phyloP scores from a whole-genome alignment of 2,113 vertebrate species.

The Microcebus jonahi region DNA sequence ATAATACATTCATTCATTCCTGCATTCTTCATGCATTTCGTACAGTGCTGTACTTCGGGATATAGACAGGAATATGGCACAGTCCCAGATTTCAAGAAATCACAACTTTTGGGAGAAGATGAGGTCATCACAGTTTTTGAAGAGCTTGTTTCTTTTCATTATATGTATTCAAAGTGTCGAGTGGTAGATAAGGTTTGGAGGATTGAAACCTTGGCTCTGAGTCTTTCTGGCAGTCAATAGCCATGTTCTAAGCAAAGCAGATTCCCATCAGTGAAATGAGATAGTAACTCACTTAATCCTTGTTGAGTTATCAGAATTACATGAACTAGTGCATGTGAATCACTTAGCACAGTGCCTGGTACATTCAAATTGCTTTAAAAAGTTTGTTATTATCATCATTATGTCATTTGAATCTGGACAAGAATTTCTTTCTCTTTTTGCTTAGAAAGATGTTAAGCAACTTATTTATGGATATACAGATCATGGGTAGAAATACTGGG shows the following conservation, averaged over 20 bases:
- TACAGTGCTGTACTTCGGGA: background rate
- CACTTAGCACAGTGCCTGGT: background rate
- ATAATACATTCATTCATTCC: background rate
- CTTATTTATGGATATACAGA: background rate
- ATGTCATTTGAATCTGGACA: background rate
- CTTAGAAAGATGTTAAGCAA: background rate
- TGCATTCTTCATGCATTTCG: background rate
- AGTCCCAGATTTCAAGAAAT: background rate
- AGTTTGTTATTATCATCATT: background rate
- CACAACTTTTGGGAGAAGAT: background rate
- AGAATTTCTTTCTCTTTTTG: background rate
- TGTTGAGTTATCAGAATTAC: constrained; percentile 5
- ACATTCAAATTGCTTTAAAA: background rate
- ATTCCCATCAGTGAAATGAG: background rate
- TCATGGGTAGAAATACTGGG: background rate
- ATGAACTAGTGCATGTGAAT: background rate
- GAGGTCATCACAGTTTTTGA: background rate
- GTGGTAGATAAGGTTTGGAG: background rate
- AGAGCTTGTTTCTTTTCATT: background rate
- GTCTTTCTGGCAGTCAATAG: background rate
- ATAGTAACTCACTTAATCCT: background rate
- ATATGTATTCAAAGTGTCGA: background rate
- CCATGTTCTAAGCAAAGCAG: background rate
- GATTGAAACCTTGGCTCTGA: background rate
- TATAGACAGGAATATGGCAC: background rate